Evolutionary conservation across 1,140 invertebrate genomes (phyloP).

Genomic region (Cydia pomonella): DNA sequence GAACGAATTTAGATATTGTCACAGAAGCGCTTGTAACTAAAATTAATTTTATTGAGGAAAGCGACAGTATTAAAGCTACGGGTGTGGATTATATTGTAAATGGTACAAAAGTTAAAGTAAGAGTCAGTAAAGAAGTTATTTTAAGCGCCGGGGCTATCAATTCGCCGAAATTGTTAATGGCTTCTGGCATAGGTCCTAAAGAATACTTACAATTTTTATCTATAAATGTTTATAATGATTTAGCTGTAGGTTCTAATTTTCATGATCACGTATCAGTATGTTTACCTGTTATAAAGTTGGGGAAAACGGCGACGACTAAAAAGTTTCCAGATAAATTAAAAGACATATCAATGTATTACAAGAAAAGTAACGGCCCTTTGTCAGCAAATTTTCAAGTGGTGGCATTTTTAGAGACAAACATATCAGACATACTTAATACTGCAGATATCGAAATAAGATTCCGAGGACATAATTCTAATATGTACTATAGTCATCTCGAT

Average conservation of each 20-base stretch:
- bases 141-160: conserved; percentile 81
- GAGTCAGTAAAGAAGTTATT: conserved; percentile 80
- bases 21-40: conserved; percentile 83
- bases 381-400: conserved; percentile 83
- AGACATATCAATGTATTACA: conserved; percentile 79
- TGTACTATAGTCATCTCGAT: conserved; percentile 82
- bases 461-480: conserved; percentile 81
- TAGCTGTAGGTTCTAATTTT: conserved; percentile 89
- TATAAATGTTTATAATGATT: conserved; percentile 80
- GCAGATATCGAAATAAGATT: conserved; percentile 82
- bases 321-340: conserved; percentile 77
- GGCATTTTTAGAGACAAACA: conserved; percentile 82
- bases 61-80: conserved; percentile 55
- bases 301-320: conserved; percentile 79
- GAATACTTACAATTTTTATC: conserved; percentile 76
- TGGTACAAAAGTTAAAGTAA: conserved; percentile 58
- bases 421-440: conserved; percentile 80
- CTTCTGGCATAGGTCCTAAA: conserved; percentile 76
- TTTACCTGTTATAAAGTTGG: conserved; percentile 80
- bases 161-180: conserved; percentile 80
- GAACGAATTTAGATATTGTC: conserved; percentile 86
- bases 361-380: conserved; percentile 79
- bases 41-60: conserved; percentile 55
- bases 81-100: conserved; percentile 72
- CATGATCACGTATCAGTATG: conserved; percentile 83